Evolutionary conservation across 2,797 vertebrate species (phyloP), one percentile per base, ranked within the genome.

Genomic region (Channallabes apus): DNA sequence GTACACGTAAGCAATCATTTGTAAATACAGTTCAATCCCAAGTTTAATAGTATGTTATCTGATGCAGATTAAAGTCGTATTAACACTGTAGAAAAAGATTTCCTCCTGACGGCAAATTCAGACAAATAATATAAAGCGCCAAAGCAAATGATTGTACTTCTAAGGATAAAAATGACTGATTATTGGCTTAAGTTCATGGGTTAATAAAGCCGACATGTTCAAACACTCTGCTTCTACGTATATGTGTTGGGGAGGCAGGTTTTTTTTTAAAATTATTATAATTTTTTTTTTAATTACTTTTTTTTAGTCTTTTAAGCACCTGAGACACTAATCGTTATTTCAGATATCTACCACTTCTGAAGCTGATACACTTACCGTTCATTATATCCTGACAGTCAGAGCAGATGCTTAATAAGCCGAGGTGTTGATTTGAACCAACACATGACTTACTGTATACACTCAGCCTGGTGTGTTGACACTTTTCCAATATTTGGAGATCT

Each of bases 401-500:
- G 3, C 17, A 35, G 9, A 32, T 77, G 24, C 18, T 35, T 77
- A 59, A 61, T 59, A 32, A 38, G 29, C 20, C 4, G 17, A 32
- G 35, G 75, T 38, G 56, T 24, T 59, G 75, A 59, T 35, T 22
- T 59, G 17, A 77, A 58, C 72, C 72, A 29, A 32, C 54, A 22
- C 0, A 8, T 20, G 75, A 35, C 18, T 41, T 38, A n/a, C n/a
- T n/a, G n/a, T n/a, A 38, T 15, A n/a, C 22, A 38, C 18, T 20
- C 56, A 20, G 54, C 8, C 18, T 17, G 5, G 20, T 59, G 29
- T 77, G 56, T 62, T 62, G 56, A 61, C 76, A 38, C 29, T n/a
- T 79, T 79, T 38, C 20, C 32, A 17, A 41, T 79, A 79, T 11
- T 24, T 79, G 76, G 56, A 61, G 24, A 61, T 78, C 56, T 35